Base-by-base conservation (phyloP, 2,113 vertebrate genomes). In the Turnix velox region DNA sequence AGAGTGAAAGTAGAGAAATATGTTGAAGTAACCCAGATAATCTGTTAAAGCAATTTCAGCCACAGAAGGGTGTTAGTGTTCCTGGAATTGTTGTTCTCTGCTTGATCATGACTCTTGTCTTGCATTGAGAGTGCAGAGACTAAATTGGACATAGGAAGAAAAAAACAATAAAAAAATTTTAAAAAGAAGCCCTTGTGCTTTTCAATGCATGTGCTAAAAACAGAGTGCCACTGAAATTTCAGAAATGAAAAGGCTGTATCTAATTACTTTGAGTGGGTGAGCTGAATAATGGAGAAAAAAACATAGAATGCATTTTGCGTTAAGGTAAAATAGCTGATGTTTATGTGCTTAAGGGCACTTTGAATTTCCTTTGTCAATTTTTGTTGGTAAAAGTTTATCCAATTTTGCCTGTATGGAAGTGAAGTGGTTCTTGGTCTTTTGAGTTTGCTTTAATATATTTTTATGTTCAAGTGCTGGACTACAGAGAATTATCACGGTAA, bases 201-300 rank as follows among this genome's bases (percentile, higher is more conserved):
- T 83, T 83, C 77, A 85, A 66, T 75, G 52, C 7, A 40, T 62
- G 6, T 51, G 17, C 24, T 82, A 67, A 85, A 90, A 92, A 35
- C 20, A 66, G 16, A 54, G 10, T 52, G 31, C 7, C 54, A 58
- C 40, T 85, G 59, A 87, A 94, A 91, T 40, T 91, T 89, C 14
- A 61, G 40, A 58, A 89, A 3, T 85, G 42, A 85, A 80, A 91
- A 71, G 9, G 8, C 19, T 78, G 9, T 86, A 61, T 85, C 49
- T 88, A 94, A 92, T 87, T 92, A 93, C 23, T 57, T 68, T 84
- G 45, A 84, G 90, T 83, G 78, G 67, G 31, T 72, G 63, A 92
- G 25, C 18, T 79, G 66, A 93, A 87, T 54, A 92, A 84, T 46
- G 14, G 33, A 9, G 18, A 7, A 23, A 45, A 71, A 88, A 91